Base-by-base conservation (phyloP, 1,140 invertebrate genomes). In the Drosophila nikananu region DNA sequence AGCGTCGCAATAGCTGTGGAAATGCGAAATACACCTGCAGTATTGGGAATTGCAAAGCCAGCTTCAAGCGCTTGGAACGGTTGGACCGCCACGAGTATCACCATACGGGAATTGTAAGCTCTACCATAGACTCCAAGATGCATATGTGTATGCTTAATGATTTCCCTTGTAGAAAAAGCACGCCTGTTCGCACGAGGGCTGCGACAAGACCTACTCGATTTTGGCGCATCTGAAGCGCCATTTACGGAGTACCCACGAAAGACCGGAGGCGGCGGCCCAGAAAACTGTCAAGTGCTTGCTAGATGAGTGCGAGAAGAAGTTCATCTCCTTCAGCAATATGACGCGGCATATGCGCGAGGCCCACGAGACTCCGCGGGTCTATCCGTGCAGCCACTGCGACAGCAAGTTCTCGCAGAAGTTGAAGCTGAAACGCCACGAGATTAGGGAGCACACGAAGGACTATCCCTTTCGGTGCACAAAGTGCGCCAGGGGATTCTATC, bases 81-180 rank as follows among this genome's bases (percentile, higher is more conserved):
- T 73, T 93, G 61, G 92, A 93, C 62, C 87, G 91, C n/a, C 92
- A 93, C 70, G 92, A 92, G 48, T 93, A 75, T 51, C 84, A 93
- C 32, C 92, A 93, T 30, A 91, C 90, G 2, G 92, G 92, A 57
- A 61, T 91, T 37, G 92, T 93, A 75, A 84, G 77, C 78, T 2
- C 0, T 2, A 23, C 0, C 8, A 12, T 2, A 12, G 2, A 8
- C 12, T 12, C 8, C 0, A 1, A 6, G 1, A 12, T 17, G 17
- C 54, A 30, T 10, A 19, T 12, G 17, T 19, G 37, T 21, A 19
- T 13, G 12, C 10, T 23, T 48, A 49, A 12, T 35, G 2, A 5
- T 25, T 42, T 42, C 2, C 5, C 8, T 48, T 74, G 13, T 60
- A 93, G 92, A 92, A 91, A 67, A 91, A 89, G 52, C 86, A 93